Conservation (phyloP, 2,113 vertebrate species). For the Opisthocomus hoazin region DNA sequence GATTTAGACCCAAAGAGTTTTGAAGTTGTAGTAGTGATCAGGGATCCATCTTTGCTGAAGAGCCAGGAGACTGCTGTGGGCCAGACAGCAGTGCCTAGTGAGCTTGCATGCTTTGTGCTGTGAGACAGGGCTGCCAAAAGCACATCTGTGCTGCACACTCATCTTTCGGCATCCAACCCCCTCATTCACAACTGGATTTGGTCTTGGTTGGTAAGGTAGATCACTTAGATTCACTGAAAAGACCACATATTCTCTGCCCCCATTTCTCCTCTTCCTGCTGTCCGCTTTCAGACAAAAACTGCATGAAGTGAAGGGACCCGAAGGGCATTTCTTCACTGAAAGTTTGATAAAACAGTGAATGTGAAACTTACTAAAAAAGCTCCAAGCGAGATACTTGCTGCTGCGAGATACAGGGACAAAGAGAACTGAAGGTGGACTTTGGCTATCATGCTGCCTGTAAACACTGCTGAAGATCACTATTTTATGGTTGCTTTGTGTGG, state of each 20-base stretch:
- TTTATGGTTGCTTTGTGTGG: background rate
- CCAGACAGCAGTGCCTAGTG: background rate
- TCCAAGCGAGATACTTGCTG: background rate
- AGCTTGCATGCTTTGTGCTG: background rate
- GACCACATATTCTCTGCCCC: background rate
- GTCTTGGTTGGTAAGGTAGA: background rate
- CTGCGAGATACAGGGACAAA: background rate
- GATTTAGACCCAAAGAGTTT: background rate
- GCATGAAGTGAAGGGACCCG: background rate
- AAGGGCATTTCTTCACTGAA: background rate
- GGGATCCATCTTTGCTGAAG: background rate
- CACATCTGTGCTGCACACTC: accelerated
- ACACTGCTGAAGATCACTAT: background rate
- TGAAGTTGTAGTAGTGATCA: background rate
- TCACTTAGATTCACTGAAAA: background rate
- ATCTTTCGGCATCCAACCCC: background rate
- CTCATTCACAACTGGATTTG: background rate
- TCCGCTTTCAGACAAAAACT: background rate
- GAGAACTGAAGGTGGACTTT: background rate
- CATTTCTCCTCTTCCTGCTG: background rate
- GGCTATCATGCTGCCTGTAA: accelerated
- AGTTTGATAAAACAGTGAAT: background rate
- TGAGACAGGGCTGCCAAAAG: background rate
- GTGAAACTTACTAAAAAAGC: background rate
- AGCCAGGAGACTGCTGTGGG: background rate